Base-by-base conservation (phyloP, 2,113 vertebrate genomes). In the Barnardius zonarius region DNA sequence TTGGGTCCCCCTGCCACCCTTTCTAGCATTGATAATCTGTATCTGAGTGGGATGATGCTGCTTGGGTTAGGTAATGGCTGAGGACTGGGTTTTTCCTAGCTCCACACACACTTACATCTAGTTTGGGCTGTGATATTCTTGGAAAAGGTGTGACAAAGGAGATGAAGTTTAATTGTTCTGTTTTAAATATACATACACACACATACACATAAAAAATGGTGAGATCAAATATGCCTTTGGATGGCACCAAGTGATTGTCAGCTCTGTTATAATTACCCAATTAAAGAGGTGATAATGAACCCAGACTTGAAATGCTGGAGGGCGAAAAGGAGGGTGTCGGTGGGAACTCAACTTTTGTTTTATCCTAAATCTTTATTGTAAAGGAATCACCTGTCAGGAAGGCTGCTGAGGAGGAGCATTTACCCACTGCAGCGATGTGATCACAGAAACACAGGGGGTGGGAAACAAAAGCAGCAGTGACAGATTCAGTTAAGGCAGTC, bases 231-330 rank as follows among this genome's bases (percentile, higher is more conserved):
- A 85, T 86, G 74, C 77, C 0, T n/a, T 96, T 81, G 79, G 52
- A 94, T 94, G 86, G 57, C 86, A 87, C 62, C 17, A 39, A 93
- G 25, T 94, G 93, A 94, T 94, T 97, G 96, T 94, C 96, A 97
- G 73, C 49, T 93, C 57, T 85, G 35, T 91, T 97, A 87, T 96
- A 97, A 95, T 96, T 95, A 96, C 86, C 96, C 67, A 96, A 93
- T 96, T 97, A 97, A 95, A 85, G 70, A 96, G 77, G 96, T 85
- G 95, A 94, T 96, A 96, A 97, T 96, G 93, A 97, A 94, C 73
- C 6, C 86, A 96, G 73, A 89, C 48, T 92, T 93, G 93, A 96
- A 94, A 79, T 89, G 93, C 91, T 93, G 77, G 77, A 95, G 93
- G 95, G 83, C 57, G 59, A 62, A 91, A 91, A 86, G 10, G 80